Conservation (phyloP, 2,888 invertebrate genomes). For the Scaeva pyrastri region DNA sequence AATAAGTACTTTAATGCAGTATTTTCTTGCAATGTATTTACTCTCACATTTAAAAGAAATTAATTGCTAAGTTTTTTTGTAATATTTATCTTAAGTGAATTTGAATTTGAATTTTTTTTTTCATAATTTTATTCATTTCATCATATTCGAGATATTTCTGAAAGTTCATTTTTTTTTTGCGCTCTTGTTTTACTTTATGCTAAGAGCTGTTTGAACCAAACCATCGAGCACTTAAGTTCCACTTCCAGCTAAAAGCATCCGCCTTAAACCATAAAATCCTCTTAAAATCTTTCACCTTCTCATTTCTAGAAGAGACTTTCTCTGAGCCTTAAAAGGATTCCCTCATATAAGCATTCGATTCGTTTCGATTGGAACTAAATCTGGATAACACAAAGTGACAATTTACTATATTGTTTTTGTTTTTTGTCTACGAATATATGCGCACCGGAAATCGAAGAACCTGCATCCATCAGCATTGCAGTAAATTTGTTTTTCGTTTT, state of each 20-base stretch:
- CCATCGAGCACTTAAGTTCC: background rate
- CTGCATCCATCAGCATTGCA: constrained; percentile 14
- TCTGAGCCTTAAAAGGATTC: background rate
- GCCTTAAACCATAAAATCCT: constrained; percentile 10
- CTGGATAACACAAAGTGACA: background rate
- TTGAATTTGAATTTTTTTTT: too few species aligned
- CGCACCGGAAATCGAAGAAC: constrained; percentile 10
- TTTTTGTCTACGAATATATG: background rate
- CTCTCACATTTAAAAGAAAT: too few species aligned
- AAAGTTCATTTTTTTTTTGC: background rate
- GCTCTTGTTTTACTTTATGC: background rate
- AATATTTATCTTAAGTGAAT: too few species aligned
- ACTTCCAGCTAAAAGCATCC: constrained; percentile 28
- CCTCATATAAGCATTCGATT: constrained; percentile 9
- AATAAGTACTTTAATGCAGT: too few species aligned
- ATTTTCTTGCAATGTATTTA: too few species aligned
- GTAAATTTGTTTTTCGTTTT: background rate
- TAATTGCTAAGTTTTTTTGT: too few species aligned
- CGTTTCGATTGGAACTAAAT: too few species aligned
- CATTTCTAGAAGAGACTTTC: background rate
- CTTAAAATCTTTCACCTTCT: background rate
- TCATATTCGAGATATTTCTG: background rate
- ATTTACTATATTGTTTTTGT: too few species aligned
- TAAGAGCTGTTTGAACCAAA: background rate
- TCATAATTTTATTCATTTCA: too few species aligned